These are phyloP conservation scores for Chymomyza costata DNA, from an alignment of 1,140 invertebrate genomes.

Conservation along the genomic window DNA sequence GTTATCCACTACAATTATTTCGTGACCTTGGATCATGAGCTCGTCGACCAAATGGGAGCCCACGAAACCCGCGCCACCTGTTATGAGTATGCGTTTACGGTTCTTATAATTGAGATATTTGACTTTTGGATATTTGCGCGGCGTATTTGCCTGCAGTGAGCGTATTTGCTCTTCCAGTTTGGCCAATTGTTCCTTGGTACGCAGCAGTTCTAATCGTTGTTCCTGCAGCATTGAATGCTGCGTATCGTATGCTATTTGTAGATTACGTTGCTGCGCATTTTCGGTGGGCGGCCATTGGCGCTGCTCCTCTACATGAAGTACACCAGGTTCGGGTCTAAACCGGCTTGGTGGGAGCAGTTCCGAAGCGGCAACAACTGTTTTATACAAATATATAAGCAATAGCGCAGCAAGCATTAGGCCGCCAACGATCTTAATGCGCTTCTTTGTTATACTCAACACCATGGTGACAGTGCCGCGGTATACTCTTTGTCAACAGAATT, in stretches of 20 bases:
- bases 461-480: constrained; percentile 2
- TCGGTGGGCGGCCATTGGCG: constrained; percentile 51
- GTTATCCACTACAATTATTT: constrained; percentile 98
- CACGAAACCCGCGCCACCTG: constrained; percentile 99
- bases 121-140: constrained; percentile 92
- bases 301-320: constrained; percentile 29
- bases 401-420: constrained; percentile 19
- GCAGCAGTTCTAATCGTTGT: constrained; percentile 77
- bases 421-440: constrained; percentile 53
- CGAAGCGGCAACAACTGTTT: not conserved
- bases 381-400: constrained; percentile 46
- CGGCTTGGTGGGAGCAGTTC: constrained; percentile 2
- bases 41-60: constrained; percentile 98
- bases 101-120: constrained; percentile 93
- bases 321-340: too few relatives aligned
- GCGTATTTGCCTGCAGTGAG: constrained; percentile 82
- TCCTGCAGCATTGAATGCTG: constrained; percentile 45
- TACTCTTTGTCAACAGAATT: too few relatives aligned
- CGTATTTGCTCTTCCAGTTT: constrained; percentile 84
- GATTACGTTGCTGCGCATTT: constrained; percentile 29
- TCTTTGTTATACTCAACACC: constrained; percentile 53
- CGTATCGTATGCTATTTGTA: constrained; percentile 46
- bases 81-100: constrained; percentile 93
- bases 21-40: constrained; percentile 97
- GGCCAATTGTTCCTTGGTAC: constrained; percentile 80